These are phyloP conservation scores for Drosophila lowei DNA, from an alignment of 1,140 invertebrate genomes.

Conservation along the genomic window DNA sequence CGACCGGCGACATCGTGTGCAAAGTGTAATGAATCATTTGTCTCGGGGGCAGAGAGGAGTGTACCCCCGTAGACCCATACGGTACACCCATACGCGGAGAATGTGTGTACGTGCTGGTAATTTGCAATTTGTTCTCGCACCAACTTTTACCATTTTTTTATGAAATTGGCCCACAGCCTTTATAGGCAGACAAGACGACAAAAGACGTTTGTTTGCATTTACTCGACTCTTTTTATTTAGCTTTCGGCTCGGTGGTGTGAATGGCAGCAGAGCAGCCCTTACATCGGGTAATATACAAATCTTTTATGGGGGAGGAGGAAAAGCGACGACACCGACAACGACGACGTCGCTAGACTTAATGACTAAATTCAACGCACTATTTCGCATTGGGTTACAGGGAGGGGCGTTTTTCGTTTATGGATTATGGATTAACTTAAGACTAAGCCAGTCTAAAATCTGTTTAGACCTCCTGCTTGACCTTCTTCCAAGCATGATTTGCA, in stretches of 20 bases:
- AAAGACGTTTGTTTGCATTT: conserved; percentile 38
- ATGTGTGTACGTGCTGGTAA: conserved; percentile 59
- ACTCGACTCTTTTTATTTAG: conserved; percentile 14
- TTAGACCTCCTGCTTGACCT: conserved; percentile 11
- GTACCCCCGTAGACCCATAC: too few relatives aligned
- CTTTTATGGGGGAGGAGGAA: neutral
- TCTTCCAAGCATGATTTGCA: conserved; percentile 32
- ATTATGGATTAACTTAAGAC: conserved; percentile 34
- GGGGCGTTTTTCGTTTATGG: neutral
- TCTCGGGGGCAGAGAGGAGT: neutral
- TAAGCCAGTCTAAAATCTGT: conserved; percentile 35
- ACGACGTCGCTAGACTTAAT: conserved; percentile 5
- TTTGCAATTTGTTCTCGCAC: conserved; percentile 58
- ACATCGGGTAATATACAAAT: conserved; percentile 4
- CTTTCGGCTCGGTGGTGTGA: neutral
- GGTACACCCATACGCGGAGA: neutral
- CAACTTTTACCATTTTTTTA: conserved; percentile 35
- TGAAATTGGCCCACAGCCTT: conserved; percentile 22
- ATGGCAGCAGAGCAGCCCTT: too few relatives aligned
- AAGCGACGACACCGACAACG: too few relatives aligned
- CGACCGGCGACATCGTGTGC: conserved; percentile 48
- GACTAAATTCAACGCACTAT: conserved; percentile 19
- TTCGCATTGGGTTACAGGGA: conserved; percentile 5
- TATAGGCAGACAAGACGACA: conserved; percentile 1
- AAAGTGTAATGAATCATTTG: conserved; percentile 65